Base-by-base conservation (phyloP, 2,113 vertebrate genomes). In the Takifugu flavidus region DNA sequence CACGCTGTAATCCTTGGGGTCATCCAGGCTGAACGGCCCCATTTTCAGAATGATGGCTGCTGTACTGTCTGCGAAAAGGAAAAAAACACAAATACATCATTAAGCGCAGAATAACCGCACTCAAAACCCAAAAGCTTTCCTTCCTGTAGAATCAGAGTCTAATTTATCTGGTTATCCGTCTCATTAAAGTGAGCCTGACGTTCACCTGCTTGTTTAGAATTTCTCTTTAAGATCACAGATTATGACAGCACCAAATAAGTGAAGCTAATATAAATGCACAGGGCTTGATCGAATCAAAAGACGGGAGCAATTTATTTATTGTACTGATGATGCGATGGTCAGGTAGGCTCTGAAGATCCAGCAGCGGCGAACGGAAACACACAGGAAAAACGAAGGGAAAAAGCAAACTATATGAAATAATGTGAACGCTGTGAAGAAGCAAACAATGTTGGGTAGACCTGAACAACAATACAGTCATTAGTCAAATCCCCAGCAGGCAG, bases 21-120 rank as follows among this genome's bases (percentile, higher is more conserved):
- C 87, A 0, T 98, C 91, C 29, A 90, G 84, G 49, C 92, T 93
- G 72, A 98, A 98, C 42, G 89, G 90, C 5, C 94, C 95, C 0
- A 93, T 90, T 59, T 85, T 95, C 81, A 97, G 90, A 0, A 85
- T 69, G 75, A 99, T 67, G 55, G 85, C 94, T 6, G 94, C 94
- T 0, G 95, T 93, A 89, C 92, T 93, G 82, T 98, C 97, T 98
- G 87, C 2, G 54, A 12, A 83, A 13, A 42, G 27, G 7, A 82
- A 60, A 61, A 80, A 3, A 65, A 57, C 49, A 65, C 15, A 5
- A 47, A 47, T 13, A 47, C 45, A n/a, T 13, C 6, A 5, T n/a
- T 59, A 20, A 76, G 51, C 1, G 12, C 4, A 27, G 20, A 50
- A 47, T 51, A 50, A 11, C 26, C 58, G 50, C 52, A 49, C 34